Base-by-base conservation (phyloP, 2,797 vertebrate species). In the Acipenser oxyrinchus region DNA sequence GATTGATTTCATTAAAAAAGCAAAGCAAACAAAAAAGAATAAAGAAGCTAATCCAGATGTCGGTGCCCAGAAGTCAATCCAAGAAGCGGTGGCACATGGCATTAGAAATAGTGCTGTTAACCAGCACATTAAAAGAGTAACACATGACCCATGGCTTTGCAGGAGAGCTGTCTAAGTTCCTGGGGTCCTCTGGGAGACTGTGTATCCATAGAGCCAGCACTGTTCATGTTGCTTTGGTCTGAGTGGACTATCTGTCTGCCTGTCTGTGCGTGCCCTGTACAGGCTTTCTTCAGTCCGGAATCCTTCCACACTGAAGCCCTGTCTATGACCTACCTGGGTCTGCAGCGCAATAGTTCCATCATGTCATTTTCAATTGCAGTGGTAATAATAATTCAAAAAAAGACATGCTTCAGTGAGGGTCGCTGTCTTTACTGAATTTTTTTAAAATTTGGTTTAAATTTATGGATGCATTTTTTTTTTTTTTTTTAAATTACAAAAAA, bases 121-220 rank as follows among this genome's bases (percentile, higher is more conserved):
- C 65, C 61, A 69, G 68, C 51, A 50, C 60, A 57, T 69, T 53
- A 65, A 69, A 69, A 69, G 55, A 69, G 68, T 59, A 48, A 59
- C 23, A 59, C 23, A 51, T 69, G 68, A 69, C 68, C 58, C 61
- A 64, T 62, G 68, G 49, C 64, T 66, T 15, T n/a, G 63, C 55
- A 7, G 55, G 55, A 58, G 55, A 11, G 12, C 55, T 58, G 37
- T 37, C 37, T 37, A 37, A 37, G 37, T 8, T 9, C 8, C 51
- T 53, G 12, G 12, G 12, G 51, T 53, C 51, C 51, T 53, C 15
- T 11, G 55, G 55, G 55, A 58, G 55, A 58, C 10, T 58, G 11
- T 13, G 15, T 6, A 58, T 58, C 55, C 15, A 58, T 58, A 58
- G 10, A 58, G 10, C 55, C 10, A 58, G 55, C 15, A 58, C 55